Conservation (phyloP, 2,797 vertebrate genomes). For the Dallia pectoralis region DNA sequence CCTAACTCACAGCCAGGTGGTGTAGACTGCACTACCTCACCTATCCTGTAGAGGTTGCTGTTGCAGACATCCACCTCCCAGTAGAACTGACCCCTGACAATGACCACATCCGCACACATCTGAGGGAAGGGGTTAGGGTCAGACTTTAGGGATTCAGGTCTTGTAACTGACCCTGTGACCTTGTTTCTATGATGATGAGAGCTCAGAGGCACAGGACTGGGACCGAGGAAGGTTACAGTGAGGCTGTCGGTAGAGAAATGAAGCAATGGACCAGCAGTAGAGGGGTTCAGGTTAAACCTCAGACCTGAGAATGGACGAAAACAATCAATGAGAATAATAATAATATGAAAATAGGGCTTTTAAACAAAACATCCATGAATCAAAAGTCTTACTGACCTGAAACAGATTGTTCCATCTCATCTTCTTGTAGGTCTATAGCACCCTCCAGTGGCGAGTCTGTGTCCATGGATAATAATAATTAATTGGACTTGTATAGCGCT, state of each 20-base stretch:
- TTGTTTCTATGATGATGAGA: neutral
- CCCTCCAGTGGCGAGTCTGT: conserved; percentile 49
- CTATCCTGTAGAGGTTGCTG: conserved; percentile 70
- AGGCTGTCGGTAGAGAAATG: conserved; percentile 60
- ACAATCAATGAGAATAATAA: neutral
- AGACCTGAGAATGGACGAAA: conserved; percentile 48
- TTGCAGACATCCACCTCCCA: conserved; percentile 77
- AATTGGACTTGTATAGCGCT: too few relatives aligned
- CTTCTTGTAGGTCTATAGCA: conserved; percentile 61
- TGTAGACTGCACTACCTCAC: conserved; percentile 44
- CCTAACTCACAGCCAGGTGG: neutral
- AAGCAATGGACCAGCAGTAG: conserved; percentile 47
- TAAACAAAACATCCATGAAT: neutral
- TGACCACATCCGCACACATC: conserved; percentile 52
- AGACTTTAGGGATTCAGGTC: neutral
- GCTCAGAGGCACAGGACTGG: neutral
- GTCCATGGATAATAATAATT: conserved; percentile 6
- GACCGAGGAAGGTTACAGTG: conserved; percentile 45
- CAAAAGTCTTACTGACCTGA: conserved; percentile 47
- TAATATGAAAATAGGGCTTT: neutral
- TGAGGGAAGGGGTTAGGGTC: conserved; percentile 24
- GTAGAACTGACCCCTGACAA: conserved; percentile 69
- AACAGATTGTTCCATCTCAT: conserved; percentile 66
- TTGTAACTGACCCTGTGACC: neutral
- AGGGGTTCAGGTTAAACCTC: conserved; percentile 61